Percentiles rank a stretch among this genome's conserved stretches.
Conservation (phyloP, 2,888 invertebrate genomes). For the Eupithecia abbreviata region DNA sequence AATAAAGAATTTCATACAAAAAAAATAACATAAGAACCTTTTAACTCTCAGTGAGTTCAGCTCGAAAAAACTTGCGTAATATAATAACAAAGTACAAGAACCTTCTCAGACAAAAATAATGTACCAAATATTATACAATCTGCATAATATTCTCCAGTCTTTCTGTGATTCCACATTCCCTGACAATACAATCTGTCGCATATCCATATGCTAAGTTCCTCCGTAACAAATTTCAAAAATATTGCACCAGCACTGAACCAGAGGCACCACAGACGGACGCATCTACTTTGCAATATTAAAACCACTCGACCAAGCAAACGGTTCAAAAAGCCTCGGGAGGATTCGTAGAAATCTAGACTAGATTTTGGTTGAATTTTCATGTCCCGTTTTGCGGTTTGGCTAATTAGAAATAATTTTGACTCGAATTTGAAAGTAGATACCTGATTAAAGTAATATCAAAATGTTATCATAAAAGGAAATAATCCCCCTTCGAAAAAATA, state of each 20-base stretch:
- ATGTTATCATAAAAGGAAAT: no score
- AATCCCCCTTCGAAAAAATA: no score
- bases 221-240: conserved; percentile 57
- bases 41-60: not conserved
- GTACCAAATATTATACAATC: not conserved
- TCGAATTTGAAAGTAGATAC: not conserved
- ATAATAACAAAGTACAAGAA: not conserved
- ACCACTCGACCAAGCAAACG: conserved; percentile 54
- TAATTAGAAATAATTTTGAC: not conserved
- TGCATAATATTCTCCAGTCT: conserved; percentile 5
- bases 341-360: conserved; percentile 18
- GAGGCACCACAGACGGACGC: conserved; percentile 36
- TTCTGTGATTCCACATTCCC: conserved; percentile 23
- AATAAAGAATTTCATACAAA: not conserved
- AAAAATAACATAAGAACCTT: not conserved
- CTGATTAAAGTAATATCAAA: no score
- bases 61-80: not conserved
- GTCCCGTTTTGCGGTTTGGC: conserved; percentile 5
- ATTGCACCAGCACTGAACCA: conserved; percentile 45
- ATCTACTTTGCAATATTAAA: conserved; percentile 65
- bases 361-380: conserved; percentile 11
- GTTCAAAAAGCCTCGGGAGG: conserved; percentile 44
- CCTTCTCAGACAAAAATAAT: not conserved
- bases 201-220: conserved; percentile 52
- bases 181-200: conserved; percentile 41